These are phyloP conservation scores for Piprites chloris DNA, from an alignment of 2,113 vertebrate genomes.

Conservation along the genomic window DNA sequence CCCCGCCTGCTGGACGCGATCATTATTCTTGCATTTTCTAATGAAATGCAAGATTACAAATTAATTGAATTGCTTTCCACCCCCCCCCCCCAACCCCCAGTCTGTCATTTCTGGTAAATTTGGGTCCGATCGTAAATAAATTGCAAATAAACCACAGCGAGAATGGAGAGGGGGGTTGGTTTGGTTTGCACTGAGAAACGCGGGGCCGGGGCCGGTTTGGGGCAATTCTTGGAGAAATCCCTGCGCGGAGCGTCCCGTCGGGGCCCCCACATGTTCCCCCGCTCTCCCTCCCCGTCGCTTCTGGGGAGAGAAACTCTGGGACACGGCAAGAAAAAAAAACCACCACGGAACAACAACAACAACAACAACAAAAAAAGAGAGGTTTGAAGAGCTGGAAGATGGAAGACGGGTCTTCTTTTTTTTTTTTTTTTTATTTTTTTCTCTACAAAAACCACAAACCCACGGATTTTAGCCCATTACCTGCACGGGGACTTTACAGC, in stretches of 20 bases:
- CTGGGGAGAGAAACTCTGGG: neutral
- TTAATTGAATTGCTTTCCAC: slow-evolving; percentile 44
- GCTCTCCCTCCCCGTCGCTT: neutral
- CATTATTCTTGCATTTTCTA: slow-evolving; percentile 56
- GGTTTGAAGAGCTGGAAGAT: neutral
- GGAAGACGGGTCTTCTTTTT: neutral
- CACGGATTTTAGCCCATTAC: neutral
- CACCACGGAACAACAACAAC: neutral
- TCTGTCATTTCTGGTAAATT: slow-evolving; percentile 31
- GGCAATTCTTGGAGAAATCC: neutral
- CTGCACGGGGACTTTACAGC: fast-evolving
- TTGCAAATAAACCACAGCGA: neutral
- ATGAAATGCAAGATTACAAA: slow-evolving; percentile 56
- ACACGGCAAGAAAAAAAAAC: no score
- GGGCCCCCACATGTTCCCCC: neutral
- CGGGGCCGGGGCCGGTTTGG: neutral
- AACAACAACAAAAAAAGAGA: neutral
- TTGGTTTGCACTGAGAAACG: neutral
- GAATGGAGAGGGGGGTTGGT: neutral
- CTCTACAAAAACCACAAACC: neutral
- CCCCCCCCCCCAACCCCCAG: neutral
- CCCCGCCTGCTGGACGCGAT: neutral
- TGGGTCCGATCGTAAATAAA: slow-evolving; percentile 14
- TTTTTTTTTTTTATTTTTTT: no score
- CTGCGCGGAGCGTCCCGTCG: neutral